Percentiles rank a stretch among this genome's conserved stretches.
Conservation (phyloP, 2,113 vertebrate species). For the Xiphias gladius region DNA sequence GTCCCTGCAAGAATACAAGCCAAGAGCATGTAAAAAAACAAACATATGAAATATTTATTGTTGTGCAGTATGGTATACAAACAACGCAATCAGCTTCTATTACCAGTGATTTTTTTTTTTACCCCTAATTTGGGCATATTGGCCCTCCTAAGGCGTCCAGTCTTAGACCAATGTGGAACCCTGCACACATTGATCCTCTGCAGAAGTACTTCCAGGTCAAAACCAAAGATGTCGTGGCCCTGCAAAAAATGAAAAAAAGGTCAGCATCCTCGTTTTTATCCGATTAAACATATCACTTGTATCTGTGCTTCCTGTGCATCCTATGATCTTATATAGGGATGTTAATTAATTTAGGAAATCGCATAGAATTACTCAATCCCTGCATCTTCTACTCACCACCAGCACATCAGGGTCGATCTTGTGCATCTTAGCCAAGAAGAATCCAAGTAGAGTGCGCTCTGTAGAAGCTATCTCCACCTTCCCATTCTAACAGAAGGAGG, state of each 20-base stretch:
- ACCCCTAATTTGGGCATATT: conserved; percentile 98
- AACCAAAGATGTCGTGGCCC: conserved; percentile 98
- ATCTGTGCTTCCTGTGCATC: background rate
- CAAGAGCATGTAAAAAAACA: background rate
- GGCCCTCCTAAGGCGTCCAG: conserved; percentile 92
- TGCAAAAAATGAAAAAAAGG: conserved; percentile 72
- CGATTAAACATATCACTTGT: background rate
- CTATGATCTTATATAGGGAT: background rate
- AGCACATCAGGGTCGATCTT: conserved; percentile 97
- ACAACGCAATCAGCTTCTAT: background rate
- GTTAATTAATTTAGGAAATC: background rate
- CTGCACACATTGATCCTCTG: conserved; percentile 94
- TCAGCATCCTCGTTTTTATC: background rate
- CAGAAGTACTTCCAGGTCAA: conserved; percentile 96
- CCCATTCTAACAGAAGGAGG: conserved; percentile 86
- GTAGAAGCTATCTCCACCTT: conserved; percentile 94
- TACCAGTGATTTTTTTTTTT: conserved; percentile 55
- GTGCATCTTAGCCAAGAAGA: conserved; percentile 97
- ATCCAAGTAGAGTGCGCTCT: conserved; percentile 94
- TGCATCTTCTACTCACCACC: conserved; percentile 87
- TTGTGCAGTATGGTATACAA: background rate
- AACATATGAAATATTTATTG: background rate
- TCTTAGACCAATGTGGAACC: conserved; percentile 98
- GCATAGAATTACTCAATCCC: background rate
- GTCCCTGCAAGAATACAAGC: conserved; percentile 83